Evolutionary conservation across 1,140 invertebrate species (phyloP).

Genomic region (Zeugodacus cucurbitae): DNA sequence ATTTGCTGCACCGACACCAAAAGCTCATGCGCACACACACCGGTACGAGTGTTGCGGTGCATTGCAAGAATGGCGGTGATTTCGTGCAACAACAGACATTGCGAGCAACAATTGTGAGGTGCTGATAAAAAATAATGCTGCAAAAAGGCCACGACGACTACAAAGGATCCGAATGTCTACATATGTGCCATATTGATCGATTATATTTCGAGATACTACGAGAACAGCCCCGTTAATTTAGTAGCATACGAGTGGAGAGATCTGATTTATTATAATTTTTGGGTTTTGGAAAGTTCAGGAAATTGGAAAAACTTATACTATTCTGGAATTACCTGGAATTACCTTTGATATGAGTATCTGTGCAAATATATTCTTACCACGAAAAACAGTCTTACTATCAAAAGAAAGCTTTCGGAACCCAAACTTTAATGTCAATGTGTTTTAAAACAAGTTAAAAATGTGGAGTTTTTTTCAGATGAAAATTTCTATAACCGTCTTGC

Average conservation of each 20-base stretch:
- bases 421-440: too few relatives aligned
- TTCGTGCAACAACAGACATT: background rate
- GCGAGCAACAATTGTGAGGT: background rate
- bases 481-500: too few relatives aligned
- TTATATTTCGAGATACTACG: background rate
- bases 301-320: too few relatives aligned
- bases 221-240: background rate
- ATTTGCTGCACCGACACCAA: slow-evolving; percentile 34
- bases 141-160: background rate
- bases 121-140: slow-evolving; percentile 14
- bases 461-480: too few relatives aligned
- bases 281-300: background rate
- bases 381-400: too few relatives aligned
- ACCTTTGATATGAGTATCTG: too few relatives aligned
- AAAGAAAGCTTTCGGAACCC: too few relatives aligned
- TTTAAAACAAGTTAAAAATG: too few relatives aligned
- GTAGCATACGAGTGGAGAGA: background rate
- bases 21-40: background rate
- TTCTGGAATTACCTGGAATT: too few relatives aligned
- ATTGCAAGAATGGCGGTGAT: slow-evolving; percentile 4
- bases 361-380: too few relatives aligned
- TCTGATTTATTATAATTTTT: too few relatives aligned
- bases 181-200: background rate
- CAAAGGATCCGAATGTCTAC: background rate
- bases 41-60: background rate